These are phyloP conservation scores for Phthorimaea operculella DNA, from an alignment of 1,140 invertebrate genomes.

Conservation along the genomic window DNA sequence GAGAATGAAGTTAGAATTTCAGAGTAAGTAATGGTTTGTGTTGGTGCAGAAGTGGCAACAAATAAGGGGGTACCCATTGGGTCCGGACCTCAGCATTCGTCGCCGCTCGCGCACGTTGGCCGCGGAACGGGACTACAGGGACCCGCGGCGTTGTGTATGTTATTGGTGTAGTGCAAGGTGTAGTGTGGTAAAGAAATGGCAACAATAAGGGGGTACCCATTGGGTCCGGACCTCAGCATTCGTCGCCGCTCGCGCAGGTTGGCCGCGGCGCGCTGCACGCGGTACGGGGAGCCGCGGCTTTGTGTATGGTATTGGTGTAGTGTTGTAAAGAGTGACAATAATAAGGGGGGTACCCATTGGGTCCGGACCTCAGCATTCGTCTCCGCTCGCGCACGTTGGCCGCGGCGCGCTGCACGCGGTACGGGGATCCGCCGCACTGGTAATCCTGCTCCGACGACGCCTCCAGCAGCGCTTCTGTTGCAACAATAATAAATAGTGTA, in stretches of 20 bases:
- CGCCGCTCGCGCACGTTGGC: constrained; percentile 95
- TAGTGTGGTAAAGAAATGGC: no score
- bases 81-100: constrained; percentile 94
- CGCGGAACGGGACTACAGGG: constrained; percentile 89
- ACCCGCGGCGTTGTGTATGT: no score
- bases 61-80: constrained; percentile 73
- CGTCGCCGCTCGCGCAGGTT: constrained; percentile 94
- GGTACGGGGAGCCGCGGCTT: constrained; percentile 81
- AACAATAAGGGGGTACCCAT: constrained; percentile 71
- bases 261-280: constrained; percentile 89
- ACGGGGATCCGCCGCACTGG: constrained; percentile 77
- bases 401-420: constrained; percentile 88
- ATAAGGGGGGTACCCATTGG: constrained; percentile 74
- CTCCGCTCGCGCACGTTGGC: constrained; percentile 95
- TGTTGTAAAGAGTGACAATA: no score
- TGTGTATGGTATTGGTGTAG: no score
- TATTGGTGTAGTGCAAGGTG: no score
- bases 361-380: constrained; percentile 94
- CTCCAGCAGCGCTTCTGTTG: constrained; percentile 49
- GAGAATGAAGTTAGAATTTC: no score
- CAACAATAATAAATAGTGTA: constrained; percentile 3
- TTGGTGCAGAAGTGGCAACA: no score
- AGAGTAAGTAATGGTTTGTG: no score
- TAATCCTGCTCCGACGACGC: constrained; percentile 49
- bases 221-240: constrained; percentile 93